Conservation (phyloP, 1,140 invertebrate species). For the Lamellibrachia luymesi region DNA sequence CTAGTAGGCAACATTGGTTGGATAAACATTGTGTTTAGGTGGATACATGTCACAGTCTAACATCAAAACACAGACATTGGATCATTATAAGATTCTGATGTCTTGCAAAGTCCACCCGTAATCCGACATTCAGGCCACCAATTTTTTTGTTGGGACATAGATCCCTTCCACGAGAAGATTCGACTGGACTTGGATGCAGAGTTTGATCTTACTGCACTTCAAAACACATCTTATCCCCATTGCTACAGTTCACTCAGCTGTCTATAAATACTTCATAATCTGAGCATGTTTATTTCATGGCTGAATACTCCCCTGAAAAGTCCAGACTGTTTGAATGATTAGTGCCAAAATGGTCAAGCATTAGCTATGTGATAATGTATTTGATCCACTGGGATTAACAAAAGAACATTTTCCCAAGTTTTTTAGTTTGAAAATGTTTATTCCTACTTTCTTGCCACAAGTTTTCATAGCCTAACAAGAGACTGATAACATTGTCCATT, state of each 20-base stretch:
- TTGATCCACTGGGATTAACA: not conserved
- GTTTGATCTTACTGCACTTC: too few relatives aligned
- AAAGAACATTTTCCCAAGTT: not conserved
- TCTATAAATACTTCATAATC: not conserved
- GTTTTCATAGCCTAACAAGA: not conserved
- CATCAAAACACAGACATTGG: too few relatives aligned
- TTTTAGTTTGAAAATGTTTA: not conserved
- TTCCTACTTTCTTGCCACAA: not conserved
- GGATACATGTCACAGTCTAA: too few relatives aligned
- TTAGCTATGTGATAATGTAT: too few relatives aligned
- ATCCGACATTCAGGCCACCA: too few relatives aligned
- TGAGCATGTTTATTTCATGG: not conserved
- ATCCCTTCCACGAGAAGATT: too few relatives aligned
- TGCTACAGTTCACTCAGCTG: not conserved
- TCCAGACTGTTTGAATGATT: not conserved
- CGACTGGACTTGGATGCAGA: too few relatives aligned
- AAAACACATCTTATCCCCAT: not conserved
- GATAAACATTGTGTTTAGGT: too few relatives aligned
- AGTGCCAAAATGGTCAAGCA: not conserved
- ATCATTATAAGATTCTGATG: too few relatives aligned
- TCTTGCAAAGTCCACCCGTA: too few relatives aligned
- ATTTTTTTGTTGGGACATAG: too few relatives aligned
- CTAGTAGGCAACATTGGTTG: too few relatives aligned
- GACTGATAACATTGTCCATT: not conserved
- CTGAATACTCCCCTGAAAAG: conserved; percentile 1